Evolutionary conservation across 2,113 vertebrate genomes (phyloP).

Genomic region (Salvator merianae): DNA sequence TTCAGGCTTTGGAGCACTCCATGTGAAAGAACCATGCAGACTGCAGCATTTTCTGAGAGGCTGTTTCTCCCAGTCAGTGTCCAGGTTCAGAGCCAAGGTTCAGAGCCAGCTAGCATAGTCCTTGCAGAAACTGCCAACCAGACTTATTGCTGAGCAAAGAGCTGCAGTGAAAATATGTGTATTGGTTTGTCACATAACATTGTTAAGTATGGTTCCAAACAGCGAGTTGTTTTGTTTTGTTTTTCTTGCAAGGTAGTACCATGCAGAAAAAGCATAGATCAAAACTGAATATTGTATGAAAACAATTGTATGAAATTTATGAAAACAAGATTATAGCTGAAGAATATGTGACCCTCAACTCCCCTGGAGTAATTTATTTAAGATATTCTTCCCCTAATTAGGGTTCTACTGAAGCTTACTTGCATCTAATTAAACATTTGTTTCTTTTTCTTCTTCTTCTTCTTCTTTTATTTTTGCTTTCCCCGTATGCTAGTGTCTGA

Average conservation of each 20-base stretch:
- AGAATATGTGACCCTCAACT: constrained; percentile 43
- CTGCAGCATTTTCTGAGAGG: too few relatives aligned
- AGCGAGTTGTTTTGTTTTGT: too few relatives aligned
- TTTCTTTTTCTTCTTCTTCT: background rate
- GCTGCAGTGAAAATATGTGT: background rate
- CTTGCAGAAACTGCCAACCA: background rate
- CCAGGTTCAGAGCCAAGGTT: too few relatives aligned
- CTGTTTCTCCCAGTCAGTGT: too few relatives aligned
- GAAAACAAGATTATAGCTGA: constrained; percentile 43
- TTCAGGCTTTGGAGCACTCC: too few relatives aligned
- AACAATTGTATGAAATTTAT: constrained; percentile 37
- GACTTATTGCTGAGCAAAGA: background rate
- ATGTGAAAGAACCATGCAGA: too few relatives aligned
- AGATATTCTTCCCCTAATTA: constrained; percentile 52
- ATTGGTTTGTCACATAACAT: too few relatives aligned
- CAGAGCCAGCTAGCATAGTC: too few relatives aligned
- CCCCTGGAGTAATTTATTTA: constrained; percentile 64
- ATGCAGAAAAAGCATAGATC: constrained; percentile 15
- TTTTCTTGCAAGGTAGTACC: constrained; percentile 28
- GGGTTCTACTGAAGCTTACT: constrained; percentile 56
- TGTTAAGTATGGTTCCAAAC: background rate
- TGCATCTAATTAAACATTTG: constrained; percentile 60
- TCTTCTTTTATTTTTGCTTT: constrained; percentile 31
- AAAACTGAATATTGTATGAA: constrained; percentile 26
- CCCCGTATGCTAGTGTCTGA: constrained; percentile 57